Conservation (phyloP, 2,797 vertebrate species). For the Philypnodon macrostomus region DNA sequence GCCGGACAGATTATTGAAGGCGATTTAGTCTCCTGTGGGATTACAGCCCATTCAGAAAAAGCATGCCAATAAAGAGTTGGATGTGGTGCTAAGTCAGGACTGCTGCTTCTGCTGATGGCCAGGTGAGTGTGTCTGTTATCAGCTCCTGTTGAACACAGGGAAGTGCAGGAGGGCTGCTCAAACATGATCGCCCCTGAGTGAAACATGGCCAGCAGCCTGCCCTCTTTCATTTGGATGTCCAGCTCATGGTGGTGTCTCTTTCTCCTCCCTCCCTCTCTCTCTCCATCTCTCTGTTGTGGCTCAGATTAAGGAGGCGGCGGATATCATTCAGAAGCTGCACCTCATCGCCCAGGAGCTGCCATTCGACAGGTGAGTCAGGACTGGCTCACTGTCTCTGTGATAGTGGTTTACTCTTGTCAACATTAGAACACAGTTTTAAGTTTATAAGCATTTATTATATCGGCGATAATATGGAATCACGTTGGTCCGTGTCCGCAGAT, state of each 20-base stretch:
- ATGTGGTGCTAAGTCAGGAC: constrained; percentile 71
- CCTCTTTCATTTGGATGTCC: constrained; percentile 59
- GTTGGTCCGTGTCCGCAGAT: too few species aligned
- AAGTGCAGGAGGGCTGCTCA: constrained; percentile 64
- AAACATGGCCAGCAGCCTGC: constrained; percentile 57
- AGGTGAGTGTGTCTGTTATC: constrained; percentile 76
- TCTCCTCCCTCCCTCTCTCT: constrained; percentile 17
- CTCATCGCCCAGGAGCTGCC: constrained; percentile 98
- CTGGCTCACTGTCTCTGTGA: constrained; percentile 39
- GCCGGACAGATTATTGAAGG: constrained; percentile 84
- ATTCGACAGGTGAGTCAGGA: constrained; percentile 90
- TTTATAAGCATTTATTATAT: constrained; percentile 11
- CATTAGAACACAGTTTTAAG: constrained; percentile 19
- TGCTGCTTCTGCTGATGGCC: constrained; percentile 66
- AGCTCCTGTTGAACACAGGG: constrained; percentile 63
- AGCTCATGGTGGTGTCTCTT: constrained; percentile 48
- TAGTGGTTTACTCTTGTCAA: constrained; percentile 26
- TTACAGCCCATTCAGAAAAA: constrained; percentile 81
- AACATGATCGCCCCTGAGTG: constrained; percentile 69
- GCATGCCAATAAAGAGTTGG: constrained; percentile 74
- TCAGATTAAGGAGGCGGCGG: constrained; percentile 98
- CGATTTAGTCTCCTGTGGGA: constrained; percentile 81
- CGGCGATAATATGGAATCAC: too few species aligned
- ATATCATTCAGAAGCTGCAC: constrained; percentile 99
- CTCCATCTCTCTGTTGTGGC: constrained; percentile 17